Evolutionary conservation across 1,140 invertebrate species (phyloP), one percentile per base, ranked within the genome.

Genomic region (Stegodyphus dumicola): DNA sequence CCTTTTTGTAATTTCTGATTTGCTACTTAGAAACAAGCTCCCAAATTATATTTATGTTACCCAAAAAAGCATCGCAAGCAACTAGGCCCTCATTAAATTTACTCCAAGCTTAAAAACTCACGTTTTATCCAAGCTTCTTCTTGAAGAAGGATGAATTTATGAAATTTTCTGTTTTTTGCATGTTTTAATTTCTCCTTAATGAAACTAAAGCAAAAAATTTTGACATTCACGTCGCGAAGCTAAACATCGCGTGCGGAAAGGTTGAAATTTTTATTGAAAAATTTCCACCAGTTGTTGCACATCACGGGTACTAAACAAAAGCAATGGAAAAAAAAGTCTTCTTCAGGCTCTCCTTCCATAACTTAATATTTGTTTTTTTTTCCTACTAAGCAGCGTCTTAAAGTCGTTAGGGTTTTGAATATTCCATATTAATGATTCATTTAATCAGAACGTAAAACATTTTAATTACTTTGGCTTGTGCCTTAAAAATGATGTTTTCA

Each of bases 391-490:
- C 33, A 64, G 18, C 75, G 52, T 77, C 33, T 77, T 65, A 64
- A 77, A 70, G 79, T 81, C 79, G 79, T 81, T 81, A 81, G 74
- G 79, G 74, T 77, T 85, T 85, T 85, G 81, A 85, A 85, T 85
- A 85, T 85, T 85, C 81, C 53, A 85, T 77, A 85, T 85, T 85
- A 85, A 85, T 85, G 81, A 85, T 77, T 85, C 73, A 52, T 85
- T 85, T 85, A 85, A 85, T 85, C 81, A 85, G 52, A 85, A 85
- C 77, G 77, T 85, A 85, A 85, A 85, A 85, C 73, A 85, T 85
- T 85, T 85, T 85, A 85, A 85, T 85, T 85, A 85, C 81, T 85
- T 85, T 85, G 74, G 81, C 81, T 85, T 85, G 81, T 85, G 81
- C 74, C 65, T 85, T 64, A 85, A 76, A 85, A 85, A 85, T 69